phyloP scores from a whole-genome alignment of 2,797 vertebrate genomes.

The Picus viridis region DNA sequence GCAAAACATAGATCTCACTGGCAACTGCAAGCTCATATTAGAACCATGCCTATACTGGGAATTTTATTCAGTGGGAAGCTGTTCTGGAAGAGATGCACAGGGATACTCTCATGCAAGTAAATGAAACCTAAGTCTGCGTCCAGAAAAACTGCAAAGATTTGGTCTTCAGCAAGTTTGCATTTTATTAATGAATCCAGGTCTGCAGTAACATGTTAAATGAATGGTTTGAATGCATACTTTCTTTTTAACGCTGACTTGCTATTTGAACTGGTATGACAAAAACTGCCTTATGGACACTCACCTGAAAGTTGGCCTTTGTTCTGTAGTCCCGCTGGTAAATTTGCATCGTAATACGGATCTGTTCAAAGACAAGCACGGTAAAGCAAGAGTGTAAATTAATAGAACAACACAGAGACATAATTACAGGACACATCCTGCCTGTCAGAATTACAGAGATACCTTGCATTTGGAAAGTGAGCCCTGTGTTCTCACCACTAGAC shows the following conservation, averaged over 20 bases:
- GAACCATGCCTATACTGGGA: not conserved
- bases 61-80: not conserved
- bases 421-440: not conserved
- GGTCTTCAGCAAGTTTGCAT: not conserved
- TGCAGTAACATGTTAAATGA: not conserved
- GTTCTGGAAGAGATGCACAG: not conserved
- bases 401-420: not conserved
- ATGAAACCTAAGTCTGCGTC: not conserved
- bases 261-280: not conserved
- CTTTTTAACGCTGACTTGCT: not conserved
- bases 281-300: not conserved
- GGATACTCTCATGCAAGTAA: not conserved
- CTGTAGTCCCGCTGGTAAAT: not conserved
- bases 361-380: not conserved
- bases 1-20: not conserved
- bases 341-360: not conserved
- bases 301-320: not conserved
- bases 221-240: not conserved
- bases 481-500: not conserved
- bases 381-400: not conserved
- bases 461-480: not conserved
- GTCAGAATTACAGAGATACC: not conserved
- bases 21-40: not conserved
- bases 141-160: not conserved
- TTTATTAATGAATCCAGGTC: not conserved